Base-by-base conservation (phyloP, 2,888 invertebrate species). In the Drosophila engyochracea region DNA sequence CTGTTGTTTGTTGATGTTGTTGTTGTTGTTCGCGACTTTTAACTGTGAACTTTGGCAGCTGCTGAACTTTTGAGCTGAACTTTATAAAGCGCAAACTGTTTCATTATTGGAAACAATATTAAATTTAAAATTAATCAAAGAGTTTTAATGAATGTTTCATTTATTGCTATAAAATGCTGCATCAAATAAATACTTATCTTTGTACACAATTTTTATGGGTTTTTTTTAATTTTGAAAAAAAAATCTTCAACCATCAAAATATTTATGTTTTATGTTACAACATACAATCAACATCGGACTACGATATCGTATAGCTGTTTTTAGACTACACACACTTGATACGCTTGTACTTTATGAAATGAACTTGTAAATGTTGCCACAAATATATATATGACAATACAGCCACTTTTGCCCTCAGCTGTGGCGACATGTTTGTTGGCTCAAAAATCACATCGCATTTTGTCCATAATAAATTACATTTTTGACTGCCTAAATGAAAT, bases 391-490 rank as follows among this genome's bases (percentile, higher is more conserved):
- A 7, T 30, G 35, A 1, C 25, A 35, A 54, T n/a, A 37, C 19
- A 22, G n/a, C 3, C n/a, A 61, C 10, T 16, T n/a, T 39, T 30
- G 28, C 39, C 73, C 39, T 39, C 39, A 22, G 33, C 30, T 71
- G 44, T 60, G 35, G 52, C 58, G 58, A 53, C 37, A 39, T 55
- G 55, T 59, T 64, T 49, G 64, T 65, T 72, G 62, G 31, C 69
- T 47, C 28, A 57, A 77, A 77, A 78, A 80, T 80, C 78, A 65
- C 78, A 82, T 74, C 82, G 53, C 76, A 80, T 85, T 89, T 76
- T 53, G 57, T 54, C 57, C 67, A 81, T 78, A 78, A 84, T 84
- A 84, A 89, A 85, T 89, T 78, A 70, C 83, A 89, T 81, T 82
- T 85, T 65, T 61, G 68, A 66, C 62, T 35, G 81, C 60, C 86